Evolutionary conservation across 2,113 vertebrate genomes (phyloP).

Genomic region (Ramphastos sulfuratus): DNA sequence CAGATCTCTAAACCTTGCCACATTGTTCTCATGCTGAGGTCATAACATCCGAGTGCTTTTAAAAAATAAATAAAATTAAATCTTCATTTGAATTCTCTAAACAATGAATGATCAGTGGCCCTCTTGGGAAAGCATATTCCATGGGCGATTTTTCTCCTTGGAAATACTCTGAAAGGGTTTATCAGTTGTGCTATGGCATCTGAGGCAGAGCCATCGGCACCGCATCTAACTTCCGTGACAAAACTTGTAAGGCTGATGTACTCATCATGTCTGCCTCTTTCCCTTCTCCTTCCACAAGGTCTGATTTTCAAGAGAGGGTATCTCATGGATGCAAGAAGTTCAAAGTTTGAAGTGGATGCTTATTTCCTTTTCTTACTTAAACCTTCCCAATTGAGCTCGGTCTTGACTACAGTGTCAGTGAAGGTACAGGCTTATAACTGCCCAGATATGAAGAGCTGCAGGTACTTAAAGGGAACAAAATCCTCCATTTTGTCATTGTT

Average conservation of each 20-base stretch:
- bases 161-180: neutral
- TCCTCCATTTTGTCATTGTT: neutral
- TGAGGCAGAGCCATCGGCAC: neutral
- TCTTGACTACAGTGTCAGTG: neutral
- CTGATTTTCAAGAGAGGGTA: neutral
- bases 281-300: neutral
- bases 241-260: neutral
- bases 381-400: neutral
- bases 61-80: neutral
- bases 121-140: neutral
- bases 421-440: neutral
- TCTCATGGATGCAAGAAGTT: neutral
- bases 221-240: neutral
- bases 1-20: neutral
- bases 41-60: neutral
- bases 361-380: neutral
- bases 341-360: neutral
- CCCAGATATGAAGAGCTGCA: neutral
- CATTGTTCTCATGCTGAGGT: neutral
- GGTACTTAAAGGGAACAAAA: neutral
- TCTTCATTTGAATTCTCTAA: neutral
- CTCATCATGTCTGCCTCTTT: neutral
- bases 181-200: neutral
- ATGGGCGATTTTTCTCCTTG: neutral
- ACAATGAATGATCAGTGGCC: neutral